A percentile compares a stretch with the other conserved stretches of the same genome.
Conservation (phyloP, 2,888 invertebrate genomes). For the Heteromyza rotundicornis region DNA sequence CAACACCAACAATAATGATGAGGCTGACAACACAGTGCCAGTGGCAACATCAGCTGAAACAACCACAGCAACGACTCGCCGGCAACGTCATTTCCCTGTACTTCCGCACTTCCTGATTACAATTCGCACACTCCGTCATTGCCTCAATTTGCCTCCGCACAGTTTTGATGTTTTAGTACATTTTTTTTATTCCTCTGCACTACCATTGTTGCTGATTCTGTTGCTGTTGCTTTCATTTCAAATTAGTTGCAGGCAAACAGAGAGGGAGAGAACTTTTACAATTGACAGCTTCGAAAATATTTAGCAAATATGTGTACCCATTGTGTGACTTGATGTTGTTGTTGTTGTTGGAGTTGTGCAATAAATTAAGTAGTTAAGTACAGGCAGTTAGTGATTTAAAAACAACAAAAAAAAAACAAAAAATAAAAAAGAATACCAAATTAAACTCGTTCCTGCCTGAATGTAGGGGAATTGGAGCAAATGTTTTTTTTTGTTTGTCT, state of each 20-base stretch:
- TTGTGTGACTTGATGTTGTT: too few species aligned
- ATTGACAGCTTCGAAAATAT: neutral
- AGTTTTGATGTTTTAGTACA: too few species aligned
- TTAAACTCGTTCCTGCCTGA: neutral
- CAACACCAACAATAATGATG: slow-evolving; percentile 10
- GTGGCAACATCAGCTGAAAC: slow-evolving; percentile 3
- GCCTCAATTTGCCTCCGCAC: too few species aligned
- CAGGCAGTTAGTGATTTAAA: too few species aligned
- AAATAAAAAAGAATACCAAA: neutral
- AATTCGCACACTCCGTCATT: too few species aligned
- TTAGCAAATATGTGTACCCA: too few species aligned
- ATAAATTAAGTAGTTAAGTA: neutral
- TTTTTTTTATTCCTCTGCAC: neutral
- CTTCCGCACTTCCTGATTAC: slow-evolving; percentile 17
- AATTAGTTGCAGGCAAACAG: neutral
- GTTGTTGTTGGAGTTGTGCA: neutral
- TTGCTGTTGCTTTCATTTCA: neutral
- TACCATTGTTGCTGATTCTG: neutral
- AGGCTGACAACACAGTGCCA: too few species aligned
- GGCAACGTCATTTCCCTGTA: slow-evolving; percentile 17
- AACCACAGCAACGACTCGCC: neutral
- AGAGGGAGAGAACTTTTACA: too few species aligned
- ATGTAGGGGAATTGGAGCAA: neutral
- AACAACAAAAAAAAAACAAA: slow-evolving; percentile 33
- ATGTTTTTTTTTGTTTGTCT: too few species aligned